phyloP scores from a whole-genome alignment of 2,888 invertebrate genomes.

The Lamellibrachia columna region DNA sequence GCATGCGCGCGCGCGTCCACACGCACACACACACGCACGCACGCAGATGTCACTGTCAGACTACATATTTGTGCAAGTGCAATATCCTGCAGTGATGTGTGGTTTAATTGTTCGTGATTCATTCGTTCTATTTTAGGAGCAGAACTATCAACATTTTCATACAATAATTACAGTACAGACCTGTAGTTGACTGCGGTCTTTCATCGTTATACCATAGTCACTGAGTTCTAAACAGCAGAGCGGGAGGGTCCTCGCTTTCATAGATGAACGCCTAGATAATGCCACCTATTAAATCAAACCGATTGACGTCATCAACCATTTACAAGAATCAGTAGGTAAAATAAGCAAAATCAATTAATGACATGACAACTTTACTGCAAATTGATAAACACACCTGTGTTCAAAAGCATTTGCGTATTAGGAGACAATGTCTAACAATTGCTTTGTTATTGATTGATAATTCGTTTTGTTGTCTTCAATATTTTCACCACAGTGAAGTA shows the following conservation, averaged over 20 bases:
- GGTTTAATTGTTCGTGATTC: neutral
- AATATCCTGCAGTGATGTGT: neutral
- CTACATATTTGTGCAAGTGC: neutral
- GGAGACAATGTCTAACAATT: neutral
- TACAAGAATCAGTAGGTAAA: neutral
- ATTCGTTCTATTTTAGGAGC: neutral
- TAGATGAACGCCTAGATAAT: constrained; percentile 48
- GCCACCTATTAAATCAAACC: constrained; percentile 49
- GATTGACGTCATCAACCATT: neutral
- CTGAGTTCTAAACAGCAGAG: constrained; percentile 90
- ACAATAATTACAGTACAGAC: constrained; percentile 28
- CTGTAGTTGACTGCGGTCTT: constrained; percentile 71
- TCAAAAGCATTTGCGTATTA: neutral
- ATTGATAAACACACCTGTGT: neutral
- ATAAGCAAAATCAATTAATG: neutral
- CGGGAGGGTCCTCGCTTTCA: constrained; percentile 72
- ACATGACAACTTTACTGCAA: neutral
- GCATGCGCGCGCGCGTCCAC: too few species aligned
- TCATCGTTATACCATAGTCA: constrained; percentile 94
- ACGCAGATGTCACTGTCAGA: neutral
- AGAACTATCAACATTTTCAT: neutral
- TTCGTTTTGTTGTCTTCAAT: too few species aligned
- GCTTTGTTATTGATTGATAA: neutral
- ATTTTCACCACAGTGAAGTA: neutral
- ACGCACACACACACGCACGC: too few species aligned